Evolutionary conservation across 2,888 invertebrate species (phyloP).

Genomic region (Carabus problematicus): DNA sequence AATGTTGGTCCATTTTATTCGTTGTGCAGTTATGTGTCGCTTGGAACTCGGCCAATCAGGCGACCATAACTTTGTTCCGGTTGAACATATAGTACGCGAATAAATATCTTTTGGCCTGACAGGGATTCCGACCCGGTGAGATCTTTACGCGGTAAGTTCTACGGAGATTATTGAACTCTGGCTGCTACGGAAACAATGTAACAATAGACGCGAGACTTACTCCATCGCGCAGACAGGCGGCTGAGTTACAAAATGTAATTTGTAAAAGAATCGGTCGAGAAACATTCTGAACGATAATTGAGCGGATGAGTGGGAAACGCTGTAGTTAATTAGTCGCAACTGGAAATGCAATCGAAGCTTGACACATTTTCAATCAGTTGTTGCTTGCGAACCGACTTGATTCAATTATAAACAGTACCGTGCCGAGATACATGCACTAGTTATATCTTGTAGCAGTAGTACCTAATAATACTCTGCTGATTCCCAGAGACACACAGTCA

Average conservation of each 20-base stretch:
- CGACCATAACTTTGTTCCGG: slow-evolving; percentile 9
- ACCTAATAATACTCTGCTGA: no score
- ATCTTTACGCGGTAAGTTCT: slow-evolving; percentile 9
- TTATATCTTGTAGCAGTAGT: no score
- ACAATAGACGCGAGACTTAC: slow-evolving; percentile 6
- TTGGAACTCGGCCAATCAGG: slow-evolving; percentile 25
- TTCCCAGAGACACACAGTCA: no score
- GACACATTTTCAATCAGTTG: no score
- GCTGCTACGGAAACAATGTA: background rate
- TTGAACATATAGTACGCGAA: background rate
- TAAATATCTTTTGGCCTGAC: slow-evolving; percentile 19
- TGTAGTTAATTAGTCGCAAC: slow-evolving; percentile 5
- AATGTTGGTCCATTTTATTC: background rate
- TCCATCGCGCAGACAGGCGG: background rate
- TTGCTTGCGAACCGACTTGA: no score
- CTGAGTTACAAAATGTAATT: slow-evolving; percentile 10
- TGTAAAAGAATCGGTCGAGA: slow-evolving; percentile 9
- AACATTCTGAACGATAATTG: background rate
- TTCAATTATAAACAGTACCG: no score
- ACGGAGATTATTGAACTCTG: slow-evolving; percentile 23
- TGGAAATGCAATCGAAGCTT: no score
- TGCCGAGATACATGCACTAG: no score
- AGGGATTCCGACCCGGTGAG: slow-evolving; percentile 8
- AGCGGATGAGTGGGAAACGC: slow-evolving; percentile 3
- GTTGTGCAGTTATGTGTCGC: slow-evolving; percentile 5